These are phyloP conservation scores for Synergus laeviventris DNA, from an alignment of 2,888 invertebrate species.

Conservation along the genomic window DNA sequence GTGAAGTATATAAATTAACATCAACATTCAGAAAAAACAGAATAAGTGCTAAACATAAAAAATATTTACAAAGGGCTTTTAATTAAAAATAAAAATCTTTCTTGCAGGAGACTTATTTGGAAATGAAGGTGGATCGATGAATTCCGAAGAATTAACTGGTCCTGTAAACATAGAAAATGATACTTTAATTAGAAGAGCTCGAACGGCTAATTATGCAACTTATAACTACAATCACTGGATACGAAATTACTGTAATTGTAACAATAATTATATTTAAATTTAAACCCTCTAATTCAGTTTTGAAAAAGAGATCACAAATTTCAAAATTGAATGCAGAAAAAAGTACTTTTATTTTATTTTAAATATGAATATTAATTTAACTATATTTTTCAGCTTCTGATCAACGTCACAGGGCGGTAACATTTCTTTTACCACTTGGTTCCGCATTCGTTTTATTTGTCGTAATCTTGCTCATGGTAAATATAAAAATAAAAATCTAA, in stretches of 20 bases:
- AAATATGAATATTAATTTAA: neutral
- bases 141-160: slow-evolving; percentile 54
- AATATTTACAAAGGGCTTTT: neutral
- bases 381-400: slow-evolving; percentile 60
- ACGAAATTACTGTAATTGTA: slow-evolving; percentile 48
- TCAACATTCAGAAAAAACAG: neutral
- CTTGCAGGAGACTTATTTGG: slow-evolving; percentile 59
- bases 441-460: slow-evolving; percentile 65
- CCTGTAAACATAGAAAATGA: slow-evolving; percentile 60
- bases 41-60: neutral
- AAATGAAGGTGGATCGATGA: slow-evolving; percentile 53
- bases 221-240: slow-evolving; percentile 51
- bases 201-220: slow-evolving; percentile 43
- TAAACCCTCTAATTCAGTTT: slow-evolving; percentile 41
- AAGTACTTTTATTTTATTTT: too few species aligned
- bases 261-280: slow-evolving; percentile 21
- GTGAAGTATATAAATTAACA: slow-evolving; percentile 13
- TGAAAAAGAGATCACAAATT: neutral
- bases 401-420: slow-evolving; percentile 63
- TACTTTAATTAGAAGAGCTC: slow-evolving; percentile 51
- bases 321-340: too few species aligned
- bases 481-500: slow-evolving; percentile 15
- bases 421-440: slow-evolving; percentile 65
- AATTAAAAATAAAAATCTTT: neutral
- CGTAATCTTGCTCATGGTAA: slow-evolving; percentile 69